These are phyloP conservation scores for Stegophylla sp. DNA, from an alignment of 2,888 invertebrate species.

Conservation along the genomic window DNA sequence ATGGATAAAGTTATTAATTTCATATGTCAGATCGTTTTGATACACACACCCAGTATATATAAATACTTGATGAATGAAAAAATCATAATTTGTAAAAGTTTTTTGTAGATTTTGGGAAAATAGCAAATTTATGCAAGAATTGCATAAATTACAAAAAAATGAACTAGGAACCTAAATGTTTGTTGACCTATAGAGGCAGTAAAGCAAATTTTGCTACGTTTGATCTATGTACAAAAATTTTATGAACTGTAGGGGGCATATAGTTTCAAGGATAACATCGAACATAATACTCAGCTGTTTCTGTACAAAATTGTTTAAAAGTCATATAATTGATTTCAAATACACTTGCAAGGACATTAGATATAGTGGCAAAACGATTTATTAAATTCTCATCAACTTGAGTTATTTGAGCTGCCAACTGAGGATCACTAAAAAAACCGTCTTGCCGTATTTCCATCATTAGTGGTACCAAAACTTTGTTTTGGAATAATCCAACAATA, in stretches of 20 bases:
- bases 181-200: slow-evolving; percentile 63
- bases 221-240: slow-evolving; percentile 63
- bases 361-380: slow-evolving; percentile 3
- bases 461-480: slow-evolving; percentile 26
- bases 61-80: too few relatives aligned
- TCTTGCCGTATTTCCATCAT: slow-evolving; percentile 3
- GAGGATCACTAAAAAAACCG: background rate
- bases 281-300: slow-evolving; percentile 62
- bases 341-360: slow-evolving; percentile 15
- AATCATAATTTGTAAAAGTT: slow-evolving; percentile 60
- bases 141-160: slow-evolving; percentile 62
- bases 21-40: too few relatives aligned
- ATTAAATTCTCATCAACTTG: background rate
- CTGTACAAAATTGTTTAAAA: slow-evolving; percentile 60
- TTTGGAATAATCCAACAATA: slow-evolving; percentile 28
- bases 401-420: slow-evolving; percentile 14
- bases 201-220: slow-evolving; percentile 62
- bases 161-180: too few relatives aligned
- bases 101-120: too few relatives aligned
- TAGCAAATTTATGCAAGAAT: slow-evolving; percentile 62
- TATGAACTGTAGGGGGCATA: slow-evolving; percentile 63
- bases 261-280: slow-evolving; percentile 63
- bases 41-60: too few relatives aligned
- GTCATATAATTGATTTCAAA: slow-evolving; percentile 61
- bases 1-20: too few relatives aligned